A percentile compares a stretch with the other conserved stretches of the same genome.
These are phyloP conservation scores for Lepidochrysops patricia DNA, from an alignment of 2,888 invertebrate genomes.

Conservation along the genomic window DNA sequence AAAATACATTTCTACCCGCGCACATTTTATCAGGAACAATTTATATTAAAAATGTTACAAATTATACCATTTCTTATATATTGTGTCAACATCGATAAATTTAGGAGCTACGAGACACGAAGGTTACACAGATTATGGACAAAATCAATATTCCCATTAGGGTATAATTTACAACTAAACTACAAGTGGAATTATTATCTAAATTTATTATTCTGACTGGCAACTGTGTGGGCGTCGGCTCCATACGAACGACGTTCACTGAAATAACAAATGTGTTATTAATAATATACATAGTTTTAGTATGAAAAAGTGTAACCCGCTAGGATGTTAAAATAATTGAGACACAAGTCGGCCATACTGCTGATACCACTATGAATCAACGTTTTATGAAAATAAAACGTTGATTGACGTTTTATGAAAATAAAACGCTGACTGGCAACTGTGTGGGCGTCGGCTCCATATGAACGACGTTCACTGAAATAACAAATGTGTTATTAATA, in stretches of 20 bases:
- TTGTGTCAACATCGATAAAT: constrained; percentile 10
- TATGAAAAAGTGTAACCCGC: too few relatives aligned
- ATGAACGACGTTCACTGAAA: constrained; percentile 64
- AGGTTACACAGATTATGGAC: constrained; percentile 12
- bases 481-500: constrained; percentile 11
- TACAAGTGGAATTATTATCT: constrained; percentile 39
- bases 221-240: constrained; percentile 59
- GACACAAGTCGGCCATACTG: too few relatives aligned
- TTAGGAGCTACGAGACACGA: constrained; percentile 12
- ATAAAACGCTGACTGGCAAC: constrained; percentile 60
- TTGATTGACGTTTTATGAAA: too few relatives aligned
- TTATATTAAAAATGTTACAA: constrained; percentile 10
- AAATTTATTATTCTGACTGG: constrained; percentile 60
- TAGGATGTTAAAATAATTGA: too few relatives aligned
- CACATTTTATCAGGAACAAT: neutral
- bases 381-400: too few relatives aligned
- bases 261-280: constrained; percentile 30
- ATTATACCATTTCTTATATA: neutral
- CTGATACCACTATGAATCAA: too few relatives aligned
- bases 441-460: constrained; percentile 60
- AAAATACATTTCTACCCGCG: neutral
- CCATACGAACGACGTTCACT: constrained; percentile 63
- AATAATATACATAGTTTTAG: too few relatives aligned
- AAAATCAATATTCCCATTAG: constrained; percentile 32
- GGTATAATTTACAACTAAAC: constrained; percentile 31